These are phyloP conservation scores for Cistogaster globosa DNA, from an alignment of 2,888 invertebrate genomes.

Conservation along the genomic window DNA sequence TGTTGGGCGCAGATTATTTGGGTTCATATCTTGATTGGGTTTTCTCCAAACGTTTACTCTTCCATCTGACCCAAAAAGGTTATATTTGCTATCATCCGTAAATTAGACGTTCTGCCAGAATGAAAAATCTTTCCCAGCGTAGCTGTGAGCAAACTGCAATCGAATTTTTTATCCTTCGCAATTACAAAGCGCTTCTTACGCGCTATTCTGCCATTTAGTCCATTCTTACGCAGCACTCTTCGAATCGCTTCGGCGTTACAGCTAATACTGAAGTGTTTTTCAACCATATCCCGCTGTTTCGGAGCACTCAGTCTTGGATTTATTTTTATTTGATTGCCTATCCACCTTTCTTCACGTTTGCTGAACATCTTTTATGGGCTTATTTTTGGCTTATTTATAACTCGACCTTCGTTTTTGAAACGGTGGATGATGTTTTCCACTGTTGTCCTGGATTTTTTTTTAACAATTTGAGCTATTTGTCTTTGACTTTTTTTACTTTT, in stretches of 20 bases:
- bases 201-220: background rate
- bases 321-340: background rate
- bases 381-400: too few relatives aligned
- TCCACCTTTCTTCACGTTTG: background rate
- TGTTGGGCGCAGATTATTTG: too few relatives aligned
- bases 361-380: background rate
- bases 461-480: background rate
- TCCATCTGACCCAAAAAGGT: too few relatives aligned
- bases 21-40: background rate
- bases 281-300: too few relatives aligned
- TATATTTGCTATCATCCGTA: too few relatives aligned
- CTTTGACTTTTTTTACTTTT: background rate
- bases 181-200: background rate
- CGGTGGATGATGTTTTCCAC: background rate
- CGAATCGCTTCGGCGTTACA: too few relatives aligned
- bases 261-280: too few relatives aligned
- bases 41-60: too few relatives aligned
- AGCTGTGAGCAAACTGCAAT: background rate
- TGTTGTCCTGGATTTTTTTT: background rate
- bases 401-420: too few relatives aligned
- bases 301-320: background rate
- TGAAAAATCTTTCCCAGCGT: too few relatives aligned
- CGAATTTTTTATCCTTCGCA: background rate
- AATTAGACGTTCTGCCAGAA: too few relatives aligned
- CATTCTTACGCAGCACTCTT: too few relatives aligned